Evolutionary conservation across 2,888 invertebrate species (phyloP).

Genomic region (Galerucella pusilla): DNA sequence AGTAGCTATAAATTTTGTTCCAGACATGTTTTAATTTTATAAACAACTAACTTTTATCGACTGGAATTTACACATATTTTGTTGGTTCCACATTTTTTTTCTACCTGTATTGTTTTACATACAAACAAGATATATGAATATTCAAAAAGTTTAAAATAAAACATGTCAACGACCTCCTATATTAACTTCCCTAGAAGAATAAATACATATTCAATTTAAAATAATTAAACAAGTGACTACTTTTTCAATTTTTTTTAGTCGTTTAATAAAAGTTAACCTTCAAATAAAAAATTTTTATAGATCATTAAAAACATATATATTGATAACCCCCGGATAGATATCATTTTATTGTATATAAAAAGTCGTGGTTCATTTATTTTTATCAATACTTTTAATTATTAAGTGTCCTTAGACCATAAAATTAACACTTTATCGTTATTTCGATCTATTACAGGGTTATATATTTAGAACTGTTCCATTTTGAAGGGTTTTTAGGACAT

Average conservation of each 20-base stretch:
- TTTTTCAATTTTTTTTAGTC: background rate
- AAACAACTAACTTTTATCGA: background rate
- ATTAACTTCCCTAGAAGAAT: too few species aligned
- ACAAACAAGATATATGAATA: background rate
- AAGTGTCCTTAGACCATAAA: background rate
- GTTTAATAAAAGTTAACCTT: background rate
- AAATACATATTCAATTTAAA: background rate
- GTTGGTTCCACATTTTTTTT: too few species aligned
- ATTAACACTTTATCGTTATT: background rate
- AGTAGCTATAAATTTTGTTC: background rate
- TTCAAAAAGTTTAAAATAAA: background rate
- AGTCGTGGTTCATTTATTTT: background rate
- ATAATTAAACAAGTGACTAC: background rate
- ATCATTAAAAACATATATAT: background rate
- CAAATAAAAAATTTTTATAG: background rate
- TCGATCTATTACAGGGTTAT: background rate
- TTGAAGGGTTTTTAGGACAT: too few species aligned
- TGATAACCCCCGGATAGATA: background rate
- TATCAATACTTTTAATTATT: background rate
- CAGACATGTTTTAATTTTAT: background rate
- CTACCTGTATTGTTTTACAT: background rate
- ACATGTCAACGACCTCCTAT: background rate
- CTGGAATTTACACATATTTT: background rate
- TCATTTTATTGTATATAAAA: background rate
- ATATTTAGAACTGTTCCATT: too few species aligned